phyloP scores from a whole-genome alignment of 2,888 invertebrate species.

The Campoplex capitator region DNA sequence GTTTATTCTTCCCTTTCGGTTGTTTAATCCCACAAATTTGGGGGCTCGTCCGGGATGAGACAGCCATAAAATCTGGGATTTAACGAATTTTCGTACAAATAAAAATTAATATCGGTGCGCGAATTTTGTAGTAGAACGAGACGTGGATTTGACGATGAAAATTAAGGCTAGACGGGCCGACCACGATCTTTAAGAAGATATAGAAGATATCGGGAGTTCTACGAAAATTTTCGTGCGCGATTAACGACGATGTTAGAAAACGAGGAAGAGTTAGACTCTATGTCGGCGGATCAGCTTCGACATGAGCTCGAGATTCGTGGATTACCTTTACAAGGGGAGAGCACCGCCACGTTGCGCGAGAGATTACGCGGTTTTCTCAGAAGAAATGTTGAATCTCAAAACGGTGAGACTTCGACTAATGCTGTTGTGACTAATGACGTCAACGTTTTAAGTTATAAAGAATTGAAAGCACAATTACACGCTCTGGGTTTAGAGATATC shows the following conservation, averaged over 20 bases:
- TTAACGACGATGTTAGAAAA: conserved; percentile 16
- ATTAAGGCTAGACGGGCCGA: conserved; percentile 21
- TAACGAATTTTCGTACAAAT: neutral
- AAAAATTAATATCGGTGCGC: conserved; percentile 5
- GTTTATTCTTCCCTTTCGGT: conserved; percentile 7
- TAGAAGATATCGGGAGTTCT: conserved; percentile 12
- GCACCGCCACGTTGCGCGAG: conserved; percentile 18
- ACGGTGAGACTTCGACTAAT: neutral
- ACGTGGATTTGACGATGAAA: conserved; percentile 8
- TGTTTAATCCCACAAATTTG: conserved; percentile 23
- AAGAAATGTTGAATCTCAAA: conserved; percentile 17
- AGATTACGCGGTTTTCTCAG: conserved; percentile 20
- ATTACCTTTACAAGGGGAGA: conserved; percentile 8
- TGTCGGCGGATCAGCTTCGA: conserved; percentile 16
- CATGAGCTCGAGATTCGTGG: conserved; percentile 20
- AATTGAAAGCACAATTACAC: conserved; percentile 16
- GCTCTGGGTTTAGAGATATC: conserved; percentile 19
- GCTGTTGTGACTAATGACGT: neutral
- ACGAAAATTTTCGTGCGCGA: conserved; percentile 11
- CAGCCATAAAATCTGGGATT: conserved; percentile 17
- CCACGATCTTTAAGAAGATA: conserved; percentile 1
- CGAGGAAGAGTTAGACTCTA: conserved; percentile 2
- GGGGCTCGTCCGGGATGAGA: conserved; percentile 29
- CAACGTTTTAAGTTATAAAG: conserved; percentile 22
- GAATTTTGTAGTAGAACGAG: conserved; percentile 16